Percentiles rank a stretch among this genome's conserved stretches.
These are phyloP conservation scores for Ameiurus melas DNA, from an alignment of 2,113 vertebrate species.

Conservation along the genomic window DNA sequence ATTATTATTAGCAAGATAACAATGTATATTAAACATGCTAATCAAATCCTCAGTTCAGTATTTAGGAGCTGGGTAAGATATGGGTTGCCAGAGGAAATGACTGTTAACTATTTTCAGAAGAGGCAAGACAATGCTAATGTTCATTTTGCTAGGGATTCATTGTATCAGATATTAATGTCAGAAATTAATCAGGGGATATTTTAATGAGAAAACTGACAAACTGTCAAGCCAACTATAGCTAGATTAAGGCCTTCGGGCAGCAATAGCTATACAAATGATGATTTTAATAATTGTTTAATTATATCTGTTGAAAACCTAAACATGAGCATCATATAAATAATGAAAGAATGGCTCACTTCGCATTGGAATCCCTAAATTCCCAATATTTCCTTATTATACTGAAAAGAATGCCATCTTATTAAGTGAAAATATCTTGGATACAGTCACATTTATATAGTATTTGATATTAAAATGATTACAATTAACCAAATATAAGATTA, in stretches of 20 bases:
- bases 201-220: neutral
- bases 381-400: neutral
- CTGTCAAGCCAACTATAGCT: neutral
- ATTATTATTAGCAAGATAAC: neutral
- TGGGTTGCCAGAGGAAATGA: neutral
- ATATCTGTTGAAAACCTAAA: neutral
- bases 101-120: neutral
- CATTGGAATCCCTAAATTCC: neutral
- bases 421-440: neutral
- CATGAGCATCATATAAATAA: neutral
- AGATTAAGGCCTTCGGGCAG: neutral
- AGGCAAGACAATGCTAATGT: neutral
- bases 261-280: neutral
- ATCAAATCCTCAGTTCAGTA: neutral
- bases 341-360: neutral
- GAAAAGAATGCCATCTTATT: no score
- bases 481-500: neutral
- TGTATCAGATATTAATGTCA: neutral
- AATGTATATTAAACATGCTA: neutral
- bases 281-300: neutral
- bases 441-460: neutral
- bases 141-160: neutral
- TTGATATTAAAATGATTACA: neutral
- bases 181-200: neutral
- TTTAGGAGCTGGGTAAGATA: neutral